Evolutionary conservation across 2,797 vertebrate species (phyloP), one percentile per base, ranked within the genome.

Genomic region (Iguana delicatissima): DNA sequence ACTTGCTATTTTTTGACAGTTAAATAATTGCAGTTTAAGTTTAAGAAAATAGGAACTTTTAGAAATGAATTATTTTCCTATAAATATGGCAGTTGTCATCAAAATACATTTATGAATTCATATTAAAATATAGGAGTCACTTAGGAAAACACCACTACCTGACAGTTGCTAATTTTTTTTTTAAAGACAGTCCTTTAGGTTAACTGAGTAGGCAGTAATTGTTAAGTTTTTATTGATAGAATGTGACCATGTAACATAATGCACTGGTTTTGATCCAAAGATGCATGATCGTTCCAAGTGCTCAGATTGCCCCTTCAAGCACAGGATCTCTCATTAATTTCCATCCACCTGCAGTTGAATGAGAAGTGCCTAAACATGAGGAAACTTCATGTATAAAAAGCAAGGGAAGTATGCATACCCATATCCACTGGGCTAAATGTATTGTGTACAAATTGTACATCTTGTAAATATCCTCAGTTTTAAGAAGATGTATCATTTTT

Each of bases 1-100:
- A 93, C 93, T 94, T 91, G 94, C 90, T 94, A 94, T 94, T 84
- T 42, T 94, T 94, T 91, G 32, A 89, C 3, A 81, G 32, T 85
- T 32, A 69, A 69, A 69, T 69, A 69, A 69, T 14, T 32, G 29
- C 29, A 69, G 10, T 69, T 69, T 69, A 69, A 69, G 29, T 32
- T 69, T 69, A 69, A 69, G 29, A 69, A 69, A 69, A 32, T 69
- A 69, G 2, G 67, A 9, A 32, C 32, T 69, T 69, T 69, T 32
- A 69, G 10, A 32, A 32, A 69, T 64, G 22, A 89, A 89, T 90
- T 73, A 89, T 87, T 88, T 52, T 77, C 82, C 89, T 96, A 69
- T 94, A 81, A 93, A 92, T 86, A 64, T 62, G 64, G 18, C 46
- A 73, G 26, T 59, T 35, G 52, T 73, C 22, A 87, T 80, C 6